Evolutionary conservation across 1,140 invertebrate genomes (phyloP), one percentile per base, ranked within the genome.

Genomic region (Tetramorium parvispinum): DNA sequence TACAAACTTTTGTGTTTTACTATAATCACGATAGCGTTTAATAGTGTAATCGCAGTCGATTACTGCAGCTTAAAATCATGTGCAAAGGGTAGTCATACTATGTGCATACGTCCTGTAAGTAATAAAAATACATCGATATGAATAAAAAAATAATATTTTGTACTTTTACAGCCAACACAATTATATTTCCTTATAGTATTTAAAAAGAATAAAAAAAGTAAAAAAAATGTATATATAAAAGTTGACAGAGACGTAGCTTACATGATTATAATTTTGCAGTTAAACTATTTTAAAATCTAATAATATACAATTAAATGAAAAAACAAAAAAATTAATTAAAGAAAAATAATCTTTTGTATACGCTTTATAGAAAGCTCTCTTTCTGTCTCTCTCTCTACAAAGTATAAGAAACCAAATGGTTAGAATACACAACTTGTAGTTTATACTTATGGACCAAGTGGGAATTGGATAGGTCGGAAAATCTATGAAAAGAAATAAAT

Each of bases 381-480:
- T 3, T 32, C 3, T 4, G 4, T 0, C 1, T 27, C 27, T 27
- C 27, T 27, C 32, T 32, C 3, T 4, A 32, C 4, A 32, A 83
- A 71, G 61, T 92, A 89, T 61, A 43, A 57, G 21, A 63, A 57
- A 32, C 2, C 40, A 32, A 68, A 87, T 65, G 21, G 7, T 3
- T 89, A 88, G 85, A 59, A 85, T 7, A 87, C 37, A 0, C 24
- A 70, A 4, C 87, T 83, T 18, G 57, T 92, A 16, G 87, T 95
- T 4, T 96, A 95, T 71, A 95, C 96, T 81, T 96, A 96, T 75
- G 95, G 95, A 24, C 95, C 95, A 16, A 76, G 91, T 46, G 95
- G 95, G 40, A 95, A 95, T 83, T 37, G 55, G 0, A 0, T 59
- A 0, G 55, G 32, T 32, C 8, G 82, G 18, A 79, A 73, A 55